Conservation (phyloP, 1,140 invertebrate species). For the Chironomus tepperi region DNA sequence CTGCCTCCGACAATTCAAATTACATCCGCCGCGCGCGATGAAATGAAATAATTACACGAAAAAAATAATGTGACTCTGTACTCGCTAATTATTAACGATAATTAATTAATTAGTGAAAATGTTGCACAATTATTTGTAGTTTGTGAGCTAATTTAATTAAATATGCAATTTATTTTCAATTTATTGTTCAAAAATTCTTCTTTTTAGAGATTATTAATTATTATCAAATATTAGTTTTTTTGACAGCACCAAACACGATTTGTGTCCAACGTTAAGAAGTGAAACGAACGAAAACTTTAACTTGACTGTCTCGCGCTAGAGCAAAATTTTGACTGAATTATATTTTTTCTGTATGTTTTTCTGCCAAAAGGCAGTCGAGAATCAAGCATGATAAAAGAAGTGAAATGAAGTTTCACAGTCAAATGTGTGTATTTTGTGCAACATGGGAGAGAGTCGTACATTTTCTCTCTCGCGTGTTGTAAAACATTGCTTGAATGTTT, state of each 20-base stretch:
- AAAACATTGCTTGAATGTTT: background rate
- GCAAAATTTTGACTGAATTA: slow-evolving; percentile 6
- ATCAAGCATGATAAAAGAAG: slow-evolving; percentile 2
- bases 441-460: background rate
- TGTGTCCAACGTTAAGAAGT: too few species aligned
- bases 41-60: background rate
- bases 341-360: background rate
- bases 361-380: background rate
- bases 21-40: background rate
- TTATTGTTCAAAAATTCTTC: too few species aligned
- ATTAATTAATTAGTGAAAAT: background rate
- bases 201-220: too few species aligned
- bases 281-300: background rate
- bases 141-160: background rate
- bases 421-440: background rate
- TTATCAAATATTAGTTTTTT: too few species aligned
- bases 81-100: background rate
- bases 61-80: too few species aligned
- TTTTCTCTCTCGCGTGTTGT: background rate
- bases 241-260: too few species aligned
- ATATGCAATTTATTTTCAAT: too few species aligned
- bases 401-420: background rate
- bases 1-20: background rate
- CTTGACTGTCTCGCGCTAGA: background rate
- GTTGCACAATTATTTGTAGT: background rate